Base-by-base conservation (phyloP, 2,797 vertebrate species). In the Tadarida brasiliensis region DNA sequence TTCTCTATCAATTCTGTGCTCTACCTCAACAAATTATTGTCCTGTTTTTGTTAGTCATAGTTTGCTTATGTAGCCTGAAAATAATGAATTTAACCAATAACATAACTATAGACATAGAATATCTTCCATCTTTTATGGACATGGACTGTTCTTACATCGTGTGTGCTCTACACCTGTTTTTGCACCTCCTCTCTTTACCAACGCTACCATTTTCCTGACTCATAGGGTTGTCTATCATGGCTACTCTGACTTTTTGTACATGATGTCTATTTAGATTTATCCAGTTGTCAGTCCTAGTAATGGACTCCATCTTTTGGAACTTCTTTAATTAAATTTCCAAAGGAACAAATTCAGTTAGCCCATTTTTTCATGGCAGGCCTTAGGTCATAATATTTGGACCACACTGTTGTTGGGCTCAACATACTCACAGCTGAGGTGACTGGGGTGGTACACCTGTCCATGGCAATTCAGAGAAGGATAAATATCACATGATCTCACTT, bases 261-360 rank as follows among this genome's bases (percentile, higher is more conserved):
- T 78, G 14, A 20, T 3, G 54, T 70, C 2, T 9, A 1, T 35
- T 89, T 59, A 57, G 33, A 87, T 80, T 47, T 44, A 30, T 16
- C n/a, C 39, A 39, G 26, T 44, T 39, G 9, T 54, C 24, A 70
- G 12, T 15, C 17, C 5, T 63, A 67, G 77, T 77, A 88, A 49
- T 78, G 19, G 7, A 26, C 7, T 59, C n/a, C 61, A 3, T 80
- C 14, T 3, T 70, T 63, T 70, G 44, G 22, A 54, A 71, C 20
- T 84, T 59, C 22, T 88, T 85, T 82, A 20, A 59, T 85, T 39
- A 77, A 63, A 91, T 59, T 83, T 30, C 16, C 8, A 7, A 89
- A 73, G 11, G 22, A 83, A 49, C 5, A 77, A 61, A 44, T 83
- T 16, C 19, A 39, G 22, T 15, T 39, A 15, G 9, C 6, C 10